Base-by-base conservation (phyloP, 2,888 invertebrate genomes). In the Pheosia gnoma region DNA sequence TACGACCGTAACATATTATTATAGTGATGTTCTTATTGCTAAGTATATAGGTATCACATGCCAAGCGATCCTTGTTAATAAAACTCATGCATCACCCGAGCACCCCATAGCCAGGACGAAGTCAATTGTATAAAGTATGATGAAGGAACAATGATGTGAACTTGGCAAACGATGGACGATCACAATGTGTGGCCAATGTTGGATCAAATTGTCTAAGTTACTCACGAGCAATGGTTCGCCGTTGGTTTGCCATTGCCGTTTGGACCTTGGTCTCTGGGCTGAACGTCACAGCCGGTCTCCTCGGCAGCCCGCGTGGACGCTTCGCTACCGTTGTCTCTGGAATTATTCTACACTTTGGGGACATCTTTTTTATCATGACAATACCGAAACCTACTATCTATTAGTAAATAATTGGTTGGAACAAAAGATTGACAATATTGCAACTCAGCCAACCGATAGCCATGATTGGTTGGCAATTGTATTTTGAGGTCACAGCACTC, bases 281-380 rank as follows among this genome's bases (percentile, higher is more conserved):
- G 68, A 63, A 51, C 75, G 9, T 84, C 87, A 76, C 91, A 90
- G 49, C 76, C 87, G 72, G 80, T 87, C 67, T 92, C 94, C 70
- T 91, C 94, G 10, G 91, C 93, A 52, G 89, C 80, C 36, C 91
- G 86, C 53, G 94, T 94, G 13, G 94, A 93, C 51, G 94, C 93
- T 73, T 93, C 94, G 82, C 94, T 94, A 82, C 90, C 92, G 85
- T 92, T 93, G 85, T 94, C 94, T 78, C 94, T 94, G 91, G 74
- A 93, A 91, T 77, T 72, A 79, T 66, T 74, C 70, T 78, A 66
- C 64, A 74, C 61, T 78, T 80, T 72, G 79, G 79, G 74, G 78
- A 75, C 39, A 55, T 55, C 58, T 58, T 65, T 65, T 47, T 7
- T 41, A 41, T 4, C 45, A 45, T 6, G 45, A 8, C 45, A 6